Evolutionary conservation across 2,797 vertebrate genomes (phyloP), one percentile per base, ranked within the genome.

Genomic region (Zalophus californianus): DNA sequence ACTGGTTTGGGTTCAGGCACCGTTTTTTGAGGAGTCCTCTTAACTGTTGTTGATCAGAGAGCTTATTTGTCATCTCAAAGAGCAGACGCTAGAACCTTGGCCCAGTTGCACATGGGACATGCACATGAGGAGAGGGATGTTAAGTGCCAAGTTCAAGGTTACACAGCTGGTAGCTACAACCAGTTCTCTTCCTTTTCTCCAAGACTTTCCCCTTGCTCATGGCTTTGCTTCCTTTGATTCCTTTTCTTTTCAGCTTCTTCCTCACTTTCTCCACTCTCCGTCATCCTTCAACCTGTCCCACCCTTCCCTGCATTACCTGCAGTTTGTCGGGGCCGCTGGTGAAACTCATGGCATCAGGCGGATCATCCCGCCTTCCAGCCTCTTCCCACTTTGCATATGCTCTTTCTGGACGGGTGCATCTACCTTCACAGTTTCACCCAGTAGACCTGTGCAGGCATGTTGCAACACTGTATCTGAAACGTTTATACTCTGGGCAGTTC

Each of bases 211-310:
- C 1, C 35, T 44, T 15, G 5, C 12, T 91, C n/a, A 8, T n/a
- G 14, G 20, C 15, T 29, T 60, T 56, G 62, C 23, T 79, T 80
- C 27, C 18, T 29, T 60, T 52, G 62, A 13, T 75, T 75, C 27
- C 44, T 96, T 96, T 92, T 18, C 18, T 60, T 72, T 86, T 56
- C 68, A 29, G 23, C 48, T 70, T 87, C 48, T 84, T 60, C 38
- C 48, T 93, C 16, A 44, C 32, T 79, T 50, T 3, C 32, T 13
- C 60, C 11, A 7, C 50, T 50, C n/a, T 14, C 25, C 20, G 56
- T 16, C 64, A 10, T 18, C 58, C 12, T 27, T 56, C 50, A 10
- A 16, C 0, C 1, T 10, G 18, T 21, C 32, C 29, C 23, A 0
- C 50, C 62, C 25, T 80, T 25, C 21, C 66, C 56, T 23, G 12